Evolutionary conservation across 2,113 vertebrate species (phyloP), one percentile per base, ranked within the genome.

Genomic region (Sapajus apella): DNA sequence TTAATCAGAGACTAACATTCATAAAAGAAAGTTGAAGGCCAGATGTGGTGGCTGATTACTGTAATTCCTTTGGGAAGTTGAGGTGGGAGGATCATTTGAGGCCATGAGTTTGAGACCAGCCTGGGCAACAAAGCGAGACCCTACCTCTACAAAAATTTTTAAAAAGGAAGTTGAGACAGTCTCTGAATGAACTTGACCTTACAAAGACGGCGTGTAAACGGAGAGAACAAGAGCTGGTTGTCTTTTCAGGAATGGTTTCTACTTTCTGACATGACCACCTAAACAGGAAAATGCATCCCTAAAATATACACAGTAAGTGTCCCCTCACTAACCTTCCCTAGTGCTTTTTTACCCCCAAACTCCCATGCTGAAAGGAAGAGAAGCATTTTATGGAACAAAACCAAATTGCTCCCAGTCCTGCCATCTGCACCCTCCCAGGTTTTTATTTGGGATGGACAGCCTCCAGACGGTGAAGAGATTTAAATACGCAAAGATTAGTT

Each of bases 151-250:
- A 70, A n/a, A 70, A 70, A 70, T 85, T 47, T 64, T 64, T 13
- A 64, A 87, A 43, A 96, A 96, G 56, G 95, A 94, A 97, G 61
- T 18, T 70, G 47, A 94, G 66, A 96, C 5, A 40, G 25, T 75
- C 68, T 92, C 70, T 83, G 61, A 96, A 87, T 56, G 89, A 96
- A 92, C 77, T n/a, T 97, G 82, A 94, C 88, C 80, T 94, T 91
- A 75, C 45, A 92, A 66, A 91, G 50, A 87, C 7, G 58, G 80
- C 40, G 47, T 87, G 8, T 76, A 76, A 95, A 94, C 40, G 84
- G 56, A 85, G 27, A 96, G 52, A 91, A 96, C 75, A 95, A 79
- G 61, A 91, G n/a, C 30, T 72, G 66, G 43, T 5, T 92, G 76
- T 95, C 85, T 56, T 82, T 82, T 61, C 85, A 61, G 52, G 43